Percentiles rank a stretch among this genome's conserved stretches.
These are phyloP conservation scores for Gymnocephalus cernua DNA, from an alignment of 2,113 vertebrate genomes.

Conservation along the genomic window DNA sequence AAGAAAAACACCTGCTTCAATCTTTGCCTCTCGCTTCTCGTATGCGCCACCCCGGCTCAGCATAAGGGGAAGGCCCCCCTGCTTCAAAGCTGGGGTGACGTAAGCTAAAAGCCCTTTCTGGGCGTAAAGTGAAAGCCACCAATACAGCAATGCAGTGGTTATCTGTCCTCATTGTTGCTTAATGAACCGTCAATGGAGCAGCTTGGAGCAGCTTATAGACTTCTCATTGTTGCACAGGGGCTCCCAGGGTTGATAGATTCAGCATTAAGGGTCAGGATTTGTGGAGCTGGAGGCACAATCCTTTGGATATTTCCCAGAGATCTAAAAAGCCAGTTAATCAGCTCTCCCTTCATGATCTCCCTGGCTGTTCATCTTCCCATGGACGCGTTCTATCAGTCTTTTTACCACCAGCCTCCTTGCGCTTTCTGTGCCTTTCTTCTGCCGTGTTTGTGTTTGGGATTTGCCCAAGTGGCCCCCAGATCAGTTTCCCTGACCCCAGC, in stretches of 20 bases:
- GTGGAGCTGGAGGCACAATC: conserved; percentile 58
- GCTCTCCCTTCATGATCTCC: conserved; percentile 79
- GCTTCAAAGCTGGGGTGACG: conserved; percentile 75
- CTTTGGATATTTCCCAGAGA: conserved; percentile 81
- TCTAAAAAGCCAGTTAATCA: conserved; percentile 81
- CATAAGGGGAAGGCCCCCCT: conserved; percentile 40
- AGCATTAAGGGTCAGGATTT: conserved; percentile 78
- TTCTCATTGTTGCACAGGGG: conserved; percentile 73
- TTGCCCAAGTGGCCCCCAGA: conserved; percentile 86
- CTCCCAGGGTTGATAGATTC: conserved; percentile 64
- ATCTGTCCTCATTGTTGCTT: conserved; percentile 83
- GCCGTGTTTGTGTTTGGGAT: conserved; percentile 84
- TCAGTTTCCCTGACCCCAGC: conserved; percentile 84
- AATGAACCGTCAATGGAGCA: conserved; percentile 83
- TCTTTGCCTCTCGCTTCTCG: conserved; percentile 33
- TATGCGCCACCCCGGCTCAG: conserved; percentile 37
- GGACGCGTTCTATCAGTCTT: conserved; percentile 71
- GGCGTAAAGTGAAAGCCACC: conserved; percentile 65
- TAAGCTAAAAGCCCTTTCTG: conserved; percentile 71
- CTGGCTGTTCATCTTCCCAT: conserved; percentile 82
- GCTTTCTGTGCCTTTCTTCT: conserved; percentile 77
- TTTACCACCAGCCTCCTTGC: conserved; percentile 65
- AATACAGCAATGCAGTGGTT: conserved; percentile 67
- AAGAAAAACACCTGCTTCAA: conserved; percentile 56
- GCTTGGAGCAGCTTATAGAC: conserved; percentile 81